These are phyloP conservation scores for Thalassoma bifasciatum DNA, from an alignment of 2,113 vertebrate genomes.

Conservation along the genomic window DNA sequence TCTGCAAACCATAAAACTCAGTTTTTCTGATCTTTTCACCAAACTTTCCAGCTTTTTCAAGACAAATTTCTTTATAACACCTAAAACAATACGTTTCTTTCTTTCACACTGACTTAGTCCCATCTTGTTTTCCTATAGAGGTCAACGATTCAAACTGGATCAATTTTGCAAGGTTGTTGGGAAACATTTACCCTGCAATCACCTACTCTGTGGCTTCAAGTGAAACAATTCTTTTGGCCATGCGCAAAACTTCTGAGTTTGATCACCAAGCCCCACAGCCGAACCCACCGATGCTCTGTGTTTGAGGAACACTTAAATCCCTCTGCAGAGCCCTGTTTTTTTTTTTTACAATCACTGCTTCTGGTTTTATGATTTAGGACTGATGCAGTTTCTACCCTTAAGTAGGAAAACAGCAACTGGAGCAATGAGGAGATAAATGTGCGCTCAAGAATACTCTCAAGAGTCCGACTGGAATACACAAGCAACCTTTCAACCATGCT, in stretches of 20 bases:
- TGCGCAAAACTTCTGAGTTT: conserved; percentile 49
- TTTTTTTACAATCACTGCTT: conserved; percentile 52
- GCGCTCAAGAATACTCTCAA: conserved; percentile 38
- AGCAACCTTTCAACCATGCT: conserved; percentile 41
- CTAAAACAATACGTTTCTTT: neutral
- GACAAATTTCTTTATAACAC: neutral
- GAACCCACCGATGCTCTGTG: conserved; percentile 61
- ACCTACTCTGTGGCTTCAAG: conserved; percentile 59
- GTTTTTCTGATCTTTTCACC: no score
- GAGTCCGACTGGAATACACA: conserved; percentile 50
- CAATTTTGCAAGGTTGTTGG: conserved; percentile 52
- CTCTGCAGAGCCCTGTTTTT: conserved; percentile 47
- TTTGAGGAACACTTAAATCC: conserved; percentile 70
- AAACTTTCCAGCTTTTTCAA: no score
- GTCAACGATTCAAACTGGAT: conserved; percentile 60
- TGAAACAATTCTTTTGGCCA: conserved; percentile 46
- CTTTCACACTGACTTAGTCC: conserved; percentile 3
- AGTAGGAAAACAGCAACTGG: conserved; percentile 71
- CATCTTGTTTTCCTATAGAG: conserved; percentile 44
- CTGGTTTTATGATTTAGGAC: conserved; percentile 71
- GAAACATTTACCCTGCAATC: conserved; percentile 55
- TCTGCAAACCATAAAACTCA: no score
- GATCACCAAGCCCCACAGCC: conserved; percentile 54
- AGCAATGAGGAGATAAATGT: conserved; percentile 56
- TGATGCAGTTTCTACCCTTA: conserved; percentile 43